Conservation (phyloP, 2,797 vertebrate species). For the Bovichtus diacanthus region DNA sequence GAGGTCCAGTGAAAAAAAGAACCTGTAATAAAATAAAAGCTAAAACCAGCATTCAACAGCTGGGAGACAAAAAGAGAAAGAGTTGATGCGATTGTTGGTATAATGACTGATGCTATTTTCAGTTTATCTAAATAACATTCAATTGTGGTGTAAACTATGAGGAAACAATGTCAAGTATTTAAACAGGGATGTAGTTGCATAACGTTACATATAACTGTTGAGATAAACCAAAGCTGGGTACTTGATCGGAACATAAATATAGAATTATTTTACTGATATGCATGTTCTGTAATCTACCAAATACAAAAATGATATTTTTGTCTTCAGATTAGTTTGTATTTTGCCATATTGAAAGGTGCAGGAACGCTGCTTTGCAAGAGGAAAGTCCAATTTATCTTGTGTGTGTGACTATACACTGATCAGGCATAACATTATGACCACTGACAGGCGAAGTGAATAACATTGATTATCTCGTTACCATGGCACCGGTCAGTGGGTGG, state of each 20-base stretch:
- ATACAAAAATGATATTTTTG: background rate
- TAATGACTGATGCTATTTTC: background rate
- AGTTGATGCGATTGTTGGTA: background rate
- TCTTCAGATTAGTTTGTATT: background rate
- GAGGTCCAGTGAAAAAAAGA: background rate
- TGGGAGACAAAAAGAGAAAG: background rate
- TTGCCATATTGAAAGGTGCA: too few relatives aligned
- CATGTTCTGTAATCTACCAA: background rate
- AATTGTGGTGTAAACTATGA: background rate
- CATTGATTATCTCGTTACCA: too few relatives aligned
- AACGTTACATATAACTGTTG: background rate
- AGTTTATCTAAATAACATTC: background rate
- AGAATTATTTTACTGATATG: background rate
- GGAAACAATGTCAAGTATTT: background rate
- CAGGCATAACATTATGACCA: too few relatives aligned
- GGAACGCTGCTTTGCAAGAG: too few relatives aligned
- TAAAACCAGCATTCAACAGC: background rate
- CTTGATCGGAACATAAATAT: too few relatives aligned
- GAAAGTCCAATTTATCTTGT: too few relatives aligned
- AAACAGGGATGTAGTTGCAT: background rate
- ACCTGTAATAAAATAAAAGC: background rate
- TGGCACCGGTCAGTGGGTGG: too few relatives aligned
- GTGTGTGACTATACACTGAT: too few relatives aligned
- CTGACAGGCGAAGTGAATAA: too few relatives aligned
- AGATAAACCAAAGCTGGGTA: too few relatives aligned